Base-by-base conservation (phyloP, 2,888 invertebrate species). In the Physocephala rufipes region DNA sequence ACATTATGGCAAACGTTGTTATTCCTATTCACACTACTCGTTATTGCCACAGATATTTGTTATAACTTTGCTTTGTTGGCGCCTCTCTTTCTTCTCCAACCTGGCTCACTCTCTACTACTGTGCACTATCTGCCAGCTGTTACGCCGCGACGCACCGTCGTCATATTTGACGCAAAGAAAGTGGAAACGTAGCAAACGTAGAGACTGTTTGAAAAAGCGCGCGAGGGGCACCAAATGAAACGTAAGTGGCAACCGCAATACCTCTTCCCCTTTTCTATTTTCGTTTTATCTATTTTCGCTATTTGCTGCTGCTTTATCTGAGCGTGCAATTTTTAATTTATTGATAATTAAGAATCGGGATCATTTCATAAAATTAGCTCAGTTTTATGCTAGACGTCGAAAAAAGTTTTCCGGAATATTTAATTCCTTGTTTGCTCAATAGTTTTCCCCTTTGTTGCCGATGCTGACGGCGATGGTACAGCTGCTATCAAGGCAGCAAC, bases 331-430 rank as follows among this genome's bases (percentile, higher is more conserved):
- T 49, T 70, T 70, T 71, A 74, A 69, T 73, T 72, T 76, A 78
- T 77, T 79, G 79, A 75, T 79, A 78, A 78, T 78, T 79, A 78
- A 76, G 79, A 76, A 76, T 76, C 76, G 73, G 79, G 79, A 81
- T 82, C 82, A 79, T 79, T 80, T 77, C 70, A 78, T 72, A 75
- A 79, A 82, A 81, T 82, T 82, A 81, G 79, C 75, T 77, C 71
- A 78, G 75, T 78, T 78, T 77, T 76, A 71, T 74, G 75, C 77
- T 74, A 30, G 64, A 36, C 19, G 13, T 49, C 59, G 28, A 58
- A 26, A 47, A 58, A 45, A 67, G 58, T 67, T 26, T 59, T 59
- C 67, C 49, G 28, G 67, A 67, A 67, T 67, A 59, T 61, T 67
- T 67, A 59, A 67, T 67, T 53, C 53, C 43, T 66, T 66, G 53